Base-by-base conservation (phyloP, 2,888 invertebrate genomes). In the Coenonympha arcania region DNA sequence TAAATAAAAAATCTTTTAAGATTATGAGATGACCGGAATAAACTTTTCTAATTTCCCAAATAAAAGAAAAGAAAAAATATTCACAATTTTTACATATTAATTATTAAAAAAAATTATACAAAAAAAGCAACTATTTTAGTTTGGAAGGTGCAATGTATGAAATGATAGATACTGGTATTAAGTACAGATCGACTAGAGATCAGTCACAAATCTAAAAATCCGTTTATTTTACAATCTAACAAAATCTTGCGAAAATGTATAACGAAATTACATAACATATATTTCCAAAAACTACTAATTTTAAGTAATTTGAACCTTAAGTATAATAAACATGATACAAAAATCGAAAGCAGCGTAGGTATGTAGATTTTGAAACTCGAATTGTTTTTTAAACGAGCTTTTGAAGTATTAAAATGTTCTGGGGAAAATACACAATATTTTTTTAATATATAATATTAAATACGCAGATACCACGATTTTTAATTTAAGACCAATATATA, bases 171-270 rank as follows among this genome's bases (percentile, higher is more conserved):
- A 13, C 5, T 31, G n/a, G 61, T 61, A 62, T 57, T n/a, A n/a
- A n/a, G n/a, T 55, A 62, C 61, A 73, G 63, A 63, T 50, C 48
- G 52, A 58, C 54, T 39, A 65, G 71, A 70, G 68, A 73, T 73
- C 68, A 68, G 55, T 55, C 54, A 51, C 54, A 48, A 57, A 8
- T 39, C 15, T 13, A 15, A 22, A 5, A 24, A 39, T 6, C 13
- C 20, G 56, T 6, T 13, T 6, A 31, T 13, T 48, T 13, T 28
- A 15, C 18, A 48, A 42, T 8, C 33, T 16, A 36, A 37, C 2
- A 48, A 49, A 68, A 68, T 64, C 65, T 66, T 68, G 67, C 64
- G 47, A 54, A 58, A 69, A 62, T 64, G 61, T 45, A 42, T 33
- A 43, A 33, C 47, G 26, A 13, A 39, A 5, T 30, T 9, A 1